Percentiles rank a stretch among this genome's conserved stretches.
Conservation (phyloP, 2,797 vertebrate species). For the Sebastes itinus region DNA sequence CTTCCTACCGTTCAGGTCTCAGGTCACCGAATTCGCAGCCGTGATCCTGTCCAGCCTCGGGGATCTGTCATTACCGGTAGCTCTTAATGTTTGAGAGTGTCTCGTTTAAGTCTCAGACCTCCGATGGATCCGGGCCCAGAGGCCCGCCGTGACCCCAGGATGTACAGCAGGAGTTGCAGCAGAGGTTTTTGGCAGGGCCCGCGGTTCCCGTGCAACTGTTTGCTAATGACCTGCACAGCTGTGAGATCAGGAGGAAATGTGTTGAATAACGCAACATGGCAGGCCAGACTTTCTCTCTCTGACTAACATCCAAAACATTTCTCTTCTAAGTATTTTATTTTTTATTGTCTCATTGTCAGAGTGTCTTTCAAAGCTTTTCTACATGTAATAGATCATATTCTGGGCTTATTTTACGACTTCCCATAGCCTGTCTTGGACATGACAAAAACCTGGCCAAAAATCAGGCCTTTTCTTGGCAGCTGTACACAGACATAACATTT, state of each 20-base stretch:
- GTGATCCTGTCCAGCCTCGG: constrained; percentile 19
- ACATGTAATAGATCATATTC: constrained; percentile 51
- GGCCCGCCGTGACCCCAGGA: constrained; percentile 61
- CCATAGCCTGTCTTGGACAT: constrained; percentile 44
- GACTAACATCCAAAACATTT: constrained; percentile 36
- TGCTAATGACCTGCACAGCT: constrained; percentile 85
- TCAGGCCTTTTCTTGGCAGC: constrained; percentile 47
- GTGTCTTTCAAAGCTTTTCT: constrained; percentile 40
- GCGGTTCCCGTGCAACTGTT: constrained; percentile 75
- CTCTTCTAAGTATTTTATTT: constrained; percentile 54
- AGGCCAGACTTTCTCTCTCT: constrained; percentile 53
- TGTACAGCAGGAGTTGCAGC: constrained; percentile 53
- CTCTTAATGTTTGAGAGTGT: constrained; percentile 11
- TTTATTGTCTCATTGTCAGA: constrained; percentile 47
- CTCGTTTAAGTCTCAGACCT: constrained; percentile 27
- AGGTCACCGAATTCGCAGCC: constrained; percentile 20
- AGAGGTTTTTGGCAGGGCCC: constrained; percentile 60
- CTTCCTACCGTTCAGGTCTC: constrained; percentile 34
- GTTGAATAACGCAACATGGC: constrained; percentile 70
- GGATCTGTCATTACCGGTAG: constrained; percentile 50
- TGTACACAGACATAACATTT: constrained; percentile 64
- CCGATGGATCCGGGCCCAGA: constrained; percentile 18
- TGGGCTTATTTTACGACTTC: constrained; percentile 62
- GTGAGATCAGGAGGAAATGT: constrained; percentile 71
- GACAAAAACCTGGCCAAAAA: constrained; percentile 44